phyloP scores from a whole-genome alignment of 1,140 invertebrate genomes.

The Ericerus pela region DNA sequence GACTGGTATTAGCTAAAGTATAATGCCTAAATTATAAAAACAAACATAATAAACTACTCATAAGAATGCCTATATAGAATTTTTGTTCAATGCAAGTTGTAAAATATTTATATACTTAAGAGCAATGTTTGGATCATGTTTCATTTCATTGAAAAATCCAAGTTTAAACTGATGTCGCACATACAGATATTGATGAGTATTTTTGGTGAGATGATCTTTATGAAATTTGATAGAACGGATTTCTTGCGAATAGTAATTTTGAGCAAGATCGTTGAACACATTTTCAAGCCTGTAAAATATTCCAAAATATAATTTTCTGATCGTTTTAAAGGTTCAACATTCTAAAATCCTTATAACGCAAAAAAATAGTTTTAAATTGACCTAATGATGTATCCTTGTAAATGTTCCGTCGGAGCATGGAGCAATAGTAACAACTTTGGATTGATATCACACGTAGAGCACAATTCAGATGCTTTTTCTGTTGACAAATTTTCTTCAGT shows the following conservation, averaged over 20 bases:
- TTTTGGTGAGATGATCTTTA: conserved; percentile 80
- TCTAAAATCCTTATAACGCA: no score
- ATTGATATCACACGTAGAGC: conserved; percentile 76
- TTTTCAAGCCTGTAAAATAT: conserved; percentile 56
- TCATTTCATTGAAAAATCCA: conserved; percentile 88
- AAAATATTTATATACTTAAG: conserved; percentile 56
- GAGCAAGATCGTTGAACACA: conserved; percentile 82
- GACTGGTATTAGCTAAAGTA: conserved; percentile 75
- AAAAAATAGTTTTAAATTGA: neutral
- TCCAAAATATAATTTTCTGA: conserved; percentile 10
- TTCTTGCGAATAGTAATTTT: conserved; percentile 81
- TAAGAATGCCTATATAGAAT: neutral
- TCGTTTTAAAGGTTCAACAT: no score
- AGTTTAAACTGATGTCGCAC: conserved; percentile 95
- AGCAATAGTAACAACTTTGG: conserved; percentile 80
- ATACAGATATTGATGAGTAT: conserved; percentile 77
- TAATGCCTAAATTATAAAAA: conserved; percentile 56
- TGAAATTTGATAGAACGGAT: conserved; percentile 75
- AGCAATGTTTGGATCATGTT: conserved; percentile 73
- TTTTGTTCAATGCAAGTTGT: conserved; percentile 1
- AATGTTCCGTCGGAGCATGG: conserved; percentile 67
- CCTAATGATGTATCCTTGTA: conserved; percentile 55
- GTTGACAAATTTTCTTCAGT: conserved; percentile 69
- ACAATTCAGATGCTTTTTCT: conserved; percentile 76
- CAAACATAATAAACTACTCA: conserved; percentile 10